Evolutionary conservation across 2,113 vertebrate species (phyloP).

Genomic region (Rhegmatorhina hoffmannsi): DNA sequence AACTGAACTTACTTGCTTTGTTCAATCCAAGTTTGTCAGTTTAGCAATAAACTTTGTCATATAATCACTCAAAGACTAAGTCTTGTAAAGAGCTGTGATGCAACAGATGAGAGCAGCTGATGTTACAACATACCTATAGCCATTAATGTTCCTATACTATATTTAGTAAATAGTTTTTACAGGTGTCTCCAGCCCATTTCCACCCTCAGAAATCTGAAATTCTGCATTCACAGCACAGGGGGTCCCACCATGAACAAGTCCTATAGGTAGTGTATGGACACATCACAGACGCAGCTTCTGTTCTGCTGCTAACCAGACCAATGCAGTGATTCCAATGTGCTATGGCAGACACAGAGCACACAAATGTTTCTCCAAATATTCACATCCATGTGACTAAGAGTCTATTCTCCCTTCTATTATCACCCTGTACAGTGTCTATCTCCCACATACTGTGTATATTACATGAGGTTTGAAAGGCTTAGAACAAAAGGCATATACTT

Average conservation of each 20-base stretch:
- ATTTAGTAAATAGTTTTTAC: neutral
- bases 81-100: neutral
- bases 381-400: neutral
- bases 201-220: neutral
- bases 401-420: neutral
- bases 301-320: conserved; percentile 30
- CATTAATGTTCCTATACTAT: neutral
- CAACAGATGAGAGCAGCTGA: neutral
- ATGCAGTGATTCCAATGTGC: neutral
- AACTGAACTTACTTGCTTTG: neutral
- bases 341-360: neutral
- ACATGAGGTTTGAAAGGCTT: neutral
- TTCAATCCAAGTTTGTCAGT: neutral
- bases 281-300: conserved; percentile 28
- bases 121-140: neutral
- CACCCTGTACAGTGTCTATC: neutral
- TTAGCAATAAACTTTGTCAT: neutral
- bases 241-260: neutral
- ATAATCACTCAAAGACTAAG: neutral
- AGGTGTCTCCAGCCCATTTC: neutral
- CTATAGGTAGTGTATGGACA: neutral
- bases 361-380: conserved; percentile 25
- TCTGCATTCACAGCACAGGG: neutral
- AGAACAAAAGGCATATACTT: neutral
- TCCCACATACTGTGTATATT: neutral